Conservation (phyloP, 2,888 invertebrate genomes). For the Tribolium freemani region DNA sequence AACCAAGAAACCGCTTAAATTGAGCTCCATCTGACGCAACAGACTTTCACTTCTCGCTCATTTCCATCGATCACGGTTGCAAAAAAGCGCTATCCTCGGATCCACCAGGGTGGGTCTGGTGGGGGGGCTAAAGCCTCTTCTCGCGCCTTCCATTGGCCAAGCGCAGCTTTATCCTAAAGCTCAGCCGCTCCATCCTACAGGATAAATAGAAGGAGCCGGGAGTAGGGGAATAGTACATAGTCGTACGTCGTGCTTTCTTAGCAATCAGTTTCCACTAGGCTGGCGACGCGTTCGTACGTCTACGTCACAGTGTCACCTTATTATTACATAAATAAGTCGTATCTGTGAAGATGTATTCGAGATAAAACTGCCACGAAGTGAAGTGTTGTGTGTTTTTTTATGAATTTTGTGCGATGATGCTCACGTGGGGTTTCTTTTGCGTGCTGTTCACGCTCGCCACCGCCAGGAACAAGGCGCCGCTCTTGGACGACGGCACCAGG, state of each 20-base stretch:
- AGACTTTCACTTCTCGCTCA: not conserved
- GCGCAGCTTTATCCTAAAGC: slow-evolving; percentile 45
- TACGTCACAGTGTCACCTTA: slow-evolving; percentile 45
- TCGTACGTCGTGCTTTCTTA: slow-evolving; percentile 56
- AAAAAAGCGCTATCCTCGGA: not conserved
- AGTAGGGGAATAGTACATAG: slow-evolving; percentile 62
- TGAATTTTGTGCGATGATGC: slow-evolving; percentile 22
- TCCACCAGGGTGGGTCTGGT: slow-evolving; percentile 2
- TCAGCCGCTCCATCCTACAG: slow-evolving; percentile 58
- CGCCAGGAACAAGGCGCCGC: slow-evolving; percentile 61
- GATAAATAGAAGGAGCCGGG: slow-evolving; percentile 57
- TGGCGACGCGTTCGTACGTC: slow-evolving; percentile 51
- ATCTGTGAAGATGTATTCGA: slow-evolving; percentile 51
- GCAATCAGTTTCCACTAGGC: slow-evolving; percentile 58
- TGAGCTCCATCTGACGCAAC: not conserved
- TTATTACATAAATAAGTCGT: slow-evolving; percentile 50
- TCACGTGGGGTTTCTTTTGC: slow-evolving; percentile 38
- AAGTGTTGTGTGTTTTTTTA: slow-evolving; percentile 45
- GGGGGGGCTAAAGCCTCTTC: not conserved
- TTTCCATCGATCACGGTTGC: not conserved
- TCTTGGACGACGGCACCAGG: slow-evolving; percentile 59
- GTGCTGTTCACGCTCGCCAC: slow-evolving; percentile 43
- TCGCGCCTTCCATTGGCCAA: slow-evolving; percentile 45
- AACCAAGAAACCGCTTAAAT: not conserved
- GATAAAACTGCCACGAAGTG: slow-evolving; percentile 46